Conservation (phyloP, 2,888 invertebrate genomes). For the Aporophyla lueneburgensis region DNA sequence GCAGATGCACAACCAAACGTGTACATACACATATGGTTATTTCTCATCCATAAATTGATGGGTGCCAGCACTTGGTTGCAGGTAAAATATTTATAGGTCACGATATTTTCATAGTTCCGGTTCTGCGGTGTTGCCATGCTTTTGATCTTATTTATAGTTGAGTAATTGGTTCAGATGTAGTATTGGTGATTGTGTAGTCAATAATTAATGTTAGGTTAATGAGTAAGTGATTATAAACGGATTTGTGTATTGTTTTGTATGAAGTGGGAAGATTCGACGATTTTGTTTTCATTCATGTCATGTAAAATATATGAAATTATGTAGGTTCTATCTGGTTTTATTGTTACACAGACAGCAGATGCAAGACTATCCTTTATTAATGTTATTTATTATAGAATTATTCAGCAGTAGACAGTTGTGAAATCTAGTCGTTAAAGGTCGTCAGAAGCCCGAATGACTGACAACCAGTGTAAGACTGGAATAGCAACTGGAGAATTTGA, state of each 20-base stretch:
- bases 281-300: not conserved
- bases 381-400: not conserved
- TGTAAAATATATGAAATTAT: too few relatives aligned
- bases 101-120: slow-evolving; percentile 10
- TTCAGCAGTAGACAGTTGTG: too few relatives aligned
- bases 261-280: not conserved
- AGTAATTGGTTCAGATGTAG: slow-evolving; percentile 25
- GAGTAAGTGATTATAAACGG: not conserved
- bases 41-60: not conserved
- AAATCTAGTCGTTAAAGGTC: too few relatives aligned
- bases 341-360: not conserved
- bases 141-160: slow-evolving; percentile 39
- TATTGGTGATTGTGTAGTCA: not conserved
- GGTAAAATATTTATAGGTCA: slow-evolving; percentile 43
- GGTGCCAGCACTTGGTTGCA: slow-evolving; percentile 11
- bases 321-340: not conserved
- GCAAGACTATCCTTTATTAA: not conserved
- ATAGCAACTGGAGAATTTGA: too few relatives aligned
- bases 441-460: too few relatives aligned
- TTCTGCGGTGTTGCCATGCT: slow-evolving; percentile 8
- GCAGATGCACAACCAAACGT: slow-evolving; percentile 25
- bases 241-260: not conserved
- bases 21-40: not conserved
- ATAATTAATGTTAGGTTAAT: not conserved
- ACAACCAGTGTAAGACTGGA: too few relatives aligned